Conservation (phyloP, 2,113 vertebrate species). For the Anhinga rufa region DNA sequence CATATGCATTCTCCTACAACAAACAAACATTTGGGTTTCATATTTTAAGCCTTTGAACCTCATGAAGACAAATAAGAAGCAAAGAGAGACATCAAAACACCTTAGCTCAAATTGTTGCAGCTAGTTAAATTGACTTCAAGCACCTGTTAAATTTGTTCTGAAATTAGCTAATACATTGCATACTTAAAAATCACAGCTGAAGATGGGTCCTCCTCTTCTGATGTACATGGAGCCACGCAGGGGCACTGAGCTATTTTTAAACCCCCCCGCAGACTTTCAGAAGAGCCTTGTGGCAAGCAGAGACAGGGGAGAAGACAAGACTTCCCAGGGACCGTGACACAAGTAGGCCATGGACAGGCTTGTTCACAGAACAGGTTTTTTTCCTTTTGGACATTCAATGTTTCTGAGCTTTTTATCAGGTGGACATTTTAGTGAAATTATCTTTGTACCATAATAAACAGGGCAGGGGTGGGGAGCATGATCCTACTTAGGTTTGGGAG, state of each 20-base stretch:
- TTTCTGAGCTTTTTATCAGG: not conserved
- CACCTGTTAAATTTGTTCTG: not conserved
- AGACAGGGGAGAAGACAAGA: not conserved
- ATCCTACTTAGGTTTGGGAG: not conserved
- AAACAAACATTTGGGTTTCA: not conserved
- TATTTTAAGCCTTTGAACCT: not conserved
- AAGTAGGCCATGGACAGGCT: not conserved
- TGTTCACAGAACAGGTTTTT: not conserved
- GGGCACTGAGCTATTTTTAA: not conserved
- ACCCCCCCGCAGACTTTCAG: accelerated
- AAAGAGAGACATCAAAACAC: not conserved
- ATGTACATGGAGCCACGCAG: not conserved
- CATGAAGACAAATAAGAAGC: not conserved
- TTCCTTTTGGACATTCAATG: not conserved
- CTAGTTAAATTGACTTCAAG: not conserved
- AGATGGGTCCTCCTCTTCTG: not conserved
- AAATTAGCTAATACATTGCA: not conserved
- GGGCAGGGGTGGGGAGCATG: not conserved
- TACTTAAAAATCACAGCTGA: not conserved
- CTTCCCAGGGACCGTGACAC: not conserved
- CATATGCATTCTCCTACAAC: not conserved
- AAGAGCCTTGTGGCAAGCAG: not conserved
- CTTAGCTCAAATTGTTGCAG: not conserved
- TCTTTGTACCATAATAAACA: not conserved
- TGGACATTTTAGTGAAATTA: not conserved